Conservation (phyloP, 2,113 vertebrate genomes). For the Corythornis madagascariensis region DNA sequence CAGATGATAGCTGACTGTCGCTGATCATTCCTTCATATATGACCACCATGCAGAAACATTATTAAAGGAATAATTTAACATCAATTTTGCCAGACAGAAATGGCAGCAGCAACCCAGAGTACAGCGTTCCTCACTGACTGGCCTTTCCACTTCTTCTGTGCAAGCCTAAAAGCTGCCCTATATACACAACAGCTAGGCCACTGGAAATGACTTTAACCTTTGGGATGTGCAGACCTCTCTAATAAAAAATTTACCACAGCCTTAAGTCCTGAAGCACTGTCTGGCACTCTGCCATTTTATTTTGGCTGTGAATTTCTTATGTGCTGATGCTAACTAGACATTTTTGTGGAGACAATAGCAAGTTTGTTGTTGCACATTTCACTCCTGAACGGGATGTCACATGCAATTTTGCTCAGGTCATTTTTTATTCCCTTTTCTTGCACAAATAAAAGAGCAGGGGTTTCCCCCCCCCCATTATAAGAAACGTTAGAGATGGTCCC, state of each 20-base stretch:
- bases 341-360: not conserved
- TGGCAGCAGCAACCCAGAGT: not conserved
- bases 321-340: not conserved
- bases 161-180: not conserved
- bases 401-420: not conserved
- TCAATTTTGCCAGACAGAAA: not conserved
- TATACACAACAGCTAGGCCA: accelerated
- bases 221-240: not conserved
- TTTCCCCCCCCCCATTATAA: not conserved
- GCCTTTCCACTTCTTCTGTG: not conserved
- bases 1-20: not conserved
- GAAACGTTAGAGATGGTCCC: not conserved
- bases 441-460: not conserved
- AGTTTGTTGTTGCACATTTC: not conserved
- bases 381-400: not conserved
- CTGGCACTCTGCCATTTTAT: not conserved
- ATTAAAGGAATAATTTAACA: not conserved
- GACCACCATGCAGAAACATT: not conserved
- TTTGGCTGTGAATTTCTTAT: not conserved
- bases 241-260: not conserved
- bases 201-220: not conserved
- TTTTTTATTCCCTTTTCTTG: not conserved
- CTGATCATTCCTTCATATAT: not conserved
- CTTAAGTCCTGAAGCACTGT: not conserved
- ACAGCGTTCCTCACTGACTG: not conserved